Base-by-base conservation (phyloP, 2,113 vertebrate genomes). In the Podarcis muralis region DNA sequence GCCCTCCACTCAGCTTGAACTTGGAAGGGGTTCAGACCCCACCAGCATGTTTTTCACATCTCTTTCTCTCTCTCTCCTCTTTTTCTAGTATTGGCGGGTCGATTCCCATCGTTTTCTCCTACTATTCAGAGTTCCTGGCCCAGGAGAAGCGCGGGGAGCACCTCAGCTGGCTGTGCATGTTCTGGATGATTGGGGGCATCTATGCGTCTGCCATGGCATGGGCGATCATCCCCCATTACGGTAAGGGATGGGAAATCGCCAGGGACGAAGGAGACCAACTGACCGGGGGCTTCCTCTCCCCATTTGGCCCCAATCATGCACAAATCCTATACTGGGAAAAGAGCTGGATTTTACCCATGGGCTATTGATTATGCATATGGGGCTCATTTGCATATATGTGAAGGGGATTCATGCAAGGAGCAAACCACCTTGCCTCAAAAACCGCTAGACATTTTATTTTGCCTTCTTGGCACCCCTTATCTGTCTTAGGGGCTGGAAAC, bases 121-220 rank as follows among this genome's bases (percentile, higher is more conserved):
- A 99, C 91, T 99, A 99, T 95, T 99, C 99, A 0, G 98, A 99
- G 97, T 99, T 99, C 94, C 96, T 99, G 96, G 98, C 99, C 0
- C 99, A 99, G 97, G 99, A 99, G 97, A 99, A 99, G 88, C 97
- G 99, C 1, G 99, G 99, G 11, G 99, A 99, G 90, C 99, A 99
- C 92, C 95, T 99, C 93, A 99, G 99, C 96, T 99, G 99, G 99
- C 98, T 99, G 88, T 99, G 98, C 95, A 99, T 99, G 99, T 99
- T 99, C 95, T 99, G 98, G 98, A 99, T 99, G 99, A 98, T 99
- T 0, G 99, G 99, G 0, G 99, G 99, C 2, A 99, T 99, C 95
- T 99, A 99, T 1, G 99, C 99, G 7, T 98, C 99, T 0, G 98
- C 99, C 30, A 99, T 99, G 99, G 99, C 99, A 59, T 99, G 99